Evolutionary conservation across 2,113 vertebrate species (phyloP), one percentile per base, ranked within the genome.

Genomic region (Semnopithecus entellus): DNA sequence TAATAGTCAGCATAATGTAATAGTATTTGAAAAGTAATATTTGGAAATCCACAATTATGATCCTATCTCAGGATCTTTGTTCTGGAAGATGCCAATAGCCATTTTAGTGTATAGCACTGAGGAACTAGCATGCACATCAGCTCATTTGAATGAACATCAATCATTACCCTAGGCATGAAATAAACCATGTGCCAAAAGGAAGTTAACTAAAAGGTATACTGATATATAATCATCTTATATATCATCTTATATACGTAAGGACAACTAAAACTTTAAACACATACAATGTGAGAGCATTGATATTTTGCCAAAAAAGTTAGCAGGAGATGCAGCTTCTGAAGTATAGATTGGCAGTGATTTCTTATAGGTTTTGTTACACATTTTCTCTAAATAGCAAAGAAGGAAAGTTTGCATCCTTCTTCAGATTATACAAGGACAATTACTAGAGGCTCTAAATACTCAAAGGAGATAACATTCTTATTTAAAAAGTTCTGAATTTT

Each of bases 11-110:
- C 59, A 80, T 75, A 97, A 97, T n/a, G 57, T 79, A 88, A 43
- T 25, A 85, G 96, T n/a, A 96, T 68, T 75, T 95, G 61, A 93
- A 91, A 97, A 92, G 43, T 11, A 43, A 61, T 40, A 92, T 52
- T 68, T 89, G 85, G 94, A 94, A 98, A 97, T 90, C 16, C 79
- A 79, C 75, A 96, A 95, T 96, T 45, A 88, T 16, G 80, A 82
- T 97, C 52, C 95, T 91, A 97, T 97, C 96, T 95, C 20, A 80
- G 57, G 43, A 43, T 43, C 81, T 95, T 81, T 94, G 92, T 22
- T 61, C 96, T 97, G 97, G 96, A 94, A 85, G 78, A 95, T 32
- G 92, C 94, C 95, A 95, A 96, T 81, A 93, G 78, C 66, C 94
- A 97, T 52, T 79, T 97, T 83, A 90, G 68, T 97, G 76, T 94